These are phyloP conservation scores for Rhingia campestris DNA, from an alignment of 2,888 invertebrate genomes.

Conservation along the genomic window DNA sequence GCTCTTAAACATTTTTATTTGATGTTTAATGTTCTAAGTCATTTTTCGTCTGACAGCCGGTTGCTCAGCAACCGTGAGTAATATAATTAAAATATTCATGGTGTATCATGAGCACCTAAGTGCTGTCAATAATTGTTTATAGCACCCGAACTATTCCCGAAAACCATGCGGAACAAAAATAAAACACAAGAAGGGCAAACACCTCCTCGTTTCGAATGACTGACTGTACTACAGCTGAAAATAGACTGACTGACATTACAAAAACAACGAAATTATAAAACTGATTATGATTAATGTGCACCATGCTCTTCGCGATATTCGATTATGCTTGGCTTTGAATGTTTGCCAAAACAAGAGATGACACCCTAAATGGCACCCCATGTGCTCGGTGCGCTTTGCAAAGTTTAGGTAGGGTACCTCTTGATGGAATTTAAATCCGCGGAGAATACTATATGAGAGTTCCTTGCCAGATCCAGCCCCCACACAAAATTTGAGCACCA, in stretches of 20 bases:
- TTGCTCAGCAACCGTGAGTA: constrained; percentile 7
- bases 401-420: constrained; percentile 18
- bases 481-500: constrained; percentile 53
- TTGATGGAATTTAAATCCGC: too few species aligned
- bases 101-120: background rate
- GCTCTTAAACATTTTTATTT: constrained; percentile 12
- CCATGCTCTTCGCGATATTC: constrained; percentile 45
- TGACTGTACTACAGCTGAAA: constrained; percentile 17
- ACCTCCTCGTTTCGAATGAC: constrained; percentile 2
- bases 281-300: constrained; percentile 61
- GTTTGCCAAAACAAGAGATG: constrained; percentile 37
- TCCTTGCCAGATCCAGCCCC: constrained; percentile 25
- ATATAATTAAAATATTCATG: constrained; percentile 13
- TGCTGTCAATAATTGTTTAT: background rate
- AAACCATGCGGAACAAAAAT: background rate
- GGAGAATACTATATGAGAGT: constrained; percentile 19
- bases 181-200: constrained; percentile 33
- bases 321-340: constrained; percentile 31
- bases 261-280: constrained; percentile 37
- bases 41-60: background rate
- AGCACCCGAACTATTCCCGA: background rate
- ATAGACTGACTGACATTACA: constrained; percentile 41
- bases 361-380: constrained; percentile 45
- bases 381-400: constrained; percentile 8
- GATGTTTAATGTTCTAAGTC: background rate